These are phyloP conservation scores for Paramormyrops kingsleyae DNA, from an alignment of 2,113 vertebrate genomes.

Conservation along the genomic window DNA sequence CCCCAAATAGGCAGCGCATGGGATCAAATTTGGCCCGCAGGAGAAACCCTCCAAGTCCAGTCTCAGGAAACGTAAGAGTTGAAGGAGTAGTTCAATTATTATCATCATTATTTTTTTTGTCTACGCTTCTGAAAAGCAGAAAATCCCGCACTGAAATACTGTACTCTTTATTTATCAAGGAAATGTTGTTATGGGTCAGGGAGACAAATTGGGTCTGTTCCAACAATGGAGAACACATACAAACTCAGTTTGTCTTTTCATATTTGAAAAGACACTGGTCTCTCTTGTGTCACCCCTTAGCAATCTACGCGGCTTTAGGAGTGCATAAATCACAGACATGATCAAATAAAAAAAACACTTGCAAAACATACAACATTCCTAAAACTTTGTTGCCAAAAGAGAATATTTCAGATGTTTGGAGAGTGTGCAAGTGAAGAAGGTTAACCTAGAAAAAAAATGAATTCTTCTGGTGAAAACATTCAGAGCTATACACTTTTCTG, in stretches of 20 bases:
- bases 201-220: background rate
- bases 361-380: background rate
- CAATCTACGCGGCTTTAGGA: background rate
- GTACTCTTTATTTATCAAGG: background rate
- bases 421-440: background rate
- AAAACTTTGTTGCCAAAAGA: background rate
- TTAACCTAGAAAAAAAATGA: background rate
- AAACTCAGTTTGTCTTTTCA: background rate
- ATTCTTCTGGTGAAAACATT: background rate
- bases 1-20: background rate
- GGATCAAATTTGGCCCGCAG: background rate
- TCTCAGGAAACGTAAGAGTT: background rate
- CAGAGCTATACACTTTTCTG: background rate
- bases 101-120: background rate
- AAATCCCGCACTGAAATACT: background rate
- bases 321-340: background rate
- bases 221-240: background rate
- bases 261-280: background rate
- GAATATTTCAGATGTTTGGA: background rate
- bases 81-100: background rate
- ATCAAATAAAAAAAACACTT: background rate
- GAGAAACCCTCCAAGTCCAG: background rate
- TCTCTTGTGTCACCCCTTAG: background rate
- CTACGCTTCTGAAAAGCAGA: background rate
- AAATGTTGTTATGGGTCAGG: background rate